These are phyloP conservation scores for Cyprinella venusta DNA, from an alignment of 2,797 vertebrate genomes.

Conservation along the genomic window DNA sequence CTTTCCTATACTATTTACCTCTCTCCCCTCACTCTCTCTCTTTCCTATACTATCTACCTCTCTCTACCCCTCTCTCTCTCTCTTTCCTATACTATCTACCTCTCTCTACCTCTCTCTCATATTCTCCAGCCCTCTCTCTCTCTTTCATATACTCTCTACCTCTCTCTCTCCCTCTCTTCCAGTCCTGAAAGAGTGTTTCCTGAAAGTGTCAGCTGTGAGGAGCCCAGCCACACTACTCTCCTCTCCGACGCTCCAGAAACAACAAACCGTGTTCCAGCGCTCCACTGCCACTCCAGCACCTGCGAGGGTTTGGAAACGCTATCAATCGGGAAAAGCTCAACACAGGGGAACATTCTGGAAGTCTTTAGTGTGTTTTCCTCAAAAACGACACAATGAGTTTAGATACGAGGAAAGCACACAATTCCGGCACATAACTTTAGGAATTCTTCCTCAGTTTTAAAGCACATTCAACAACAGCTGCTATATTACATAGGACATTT, in stretches of 20 bases:
- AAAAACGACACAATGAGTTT: background rate
- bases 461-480: too few species aligned
- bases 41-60: too few species aligned
- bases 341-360: background rate
- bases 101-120: too few species aligned
- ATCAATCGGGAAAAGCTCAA: conserved; percentile 11
- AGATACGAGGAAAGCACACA: background rate
- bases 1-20: too few species aligned
- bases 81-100: too few species aligned
- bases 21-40: too few species aligned
- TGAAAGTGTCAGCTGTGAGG: conserved; percentile 74
- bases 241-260: conserved; percentile 52
- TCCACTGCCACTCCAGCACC: conserved; percentile 28
- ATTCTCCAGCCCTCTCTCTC: too few species aligned
- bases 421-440: background rate
- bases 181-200: conserved; percentile 73
- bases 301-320: conserved; percentile 17
- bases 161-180: conserved; percentile 68
- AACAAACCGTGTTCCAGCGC: conserved; percentile 28
- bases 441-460: background rate
- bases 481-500: background rate
- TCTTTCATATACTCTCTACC: too few species aligned
- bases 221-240: conserved; percentile 61
- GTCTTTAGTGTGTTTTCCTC: background rate
- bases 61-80: accelerated